Conservation (phyloP, 1,140 invertebrate species). For the Sarcophaga bullata region DNA sequence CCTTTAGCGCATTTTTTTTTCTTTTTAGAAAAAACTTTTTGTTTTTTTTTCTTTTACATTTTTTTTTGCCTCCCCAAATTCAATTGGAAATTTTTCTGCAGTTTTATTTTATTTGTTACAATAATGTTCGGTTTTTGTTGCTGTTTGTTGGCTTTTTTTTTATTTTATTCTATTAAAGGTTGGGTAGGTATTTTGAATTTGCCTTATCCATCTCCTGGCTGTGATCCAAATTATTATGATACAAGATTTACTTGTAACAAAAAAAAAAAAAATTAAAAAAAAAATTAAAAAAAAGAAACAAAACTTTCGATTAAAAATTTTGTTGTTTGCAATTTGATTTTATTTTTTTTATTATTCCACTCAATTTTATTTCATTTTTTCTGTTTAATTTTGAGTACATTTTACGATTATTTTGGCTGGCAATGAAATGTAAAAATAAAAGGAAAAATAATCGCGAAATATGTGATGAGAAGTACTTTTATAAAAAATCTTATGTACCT, state of each 20-base stretch:
- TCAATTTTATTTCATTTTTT: no score
- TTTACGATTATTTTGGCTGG: not conserved
- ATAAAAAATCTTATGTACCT: no score
- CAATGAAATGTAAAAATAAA: not conserved
- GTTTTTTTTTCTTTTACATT: no score
- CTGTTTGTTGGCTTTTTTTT: not conserved
- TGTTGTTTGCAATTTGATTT: slow-evolving; percentile 1
- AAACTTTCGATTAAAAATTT: slow-evolving; percentile 22
- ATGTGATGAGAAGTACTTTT: no score
- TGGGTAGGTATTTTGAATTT: no score
- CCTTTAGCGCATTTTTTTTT: no score
- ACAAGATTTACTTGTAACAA: slow-evolving; percentile 18
- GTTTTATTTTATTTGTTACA: no score
- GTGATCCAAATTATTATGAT: slow-evolving; percentile 5
- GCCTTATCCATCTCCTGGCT: not conserved
- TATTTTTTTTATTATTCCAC: not conserved
- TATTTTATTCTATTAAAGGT: not conserved
- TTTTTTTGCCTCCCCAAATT: no score
- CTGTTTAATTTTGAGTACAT: no score
- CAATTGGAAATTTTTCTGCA: no score
- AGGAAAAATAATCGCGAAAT: not conserved
- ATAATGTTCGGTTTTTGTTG: no score
- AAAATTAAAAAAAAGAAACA: not conserved
- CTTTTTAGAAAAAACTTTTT: no score
- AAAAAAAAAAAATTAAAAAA: not conserved